phyloP scores from a whole-genome alignment of 2,113 vertebrate species.

The Ginglymostoma cirratum region DNA sequence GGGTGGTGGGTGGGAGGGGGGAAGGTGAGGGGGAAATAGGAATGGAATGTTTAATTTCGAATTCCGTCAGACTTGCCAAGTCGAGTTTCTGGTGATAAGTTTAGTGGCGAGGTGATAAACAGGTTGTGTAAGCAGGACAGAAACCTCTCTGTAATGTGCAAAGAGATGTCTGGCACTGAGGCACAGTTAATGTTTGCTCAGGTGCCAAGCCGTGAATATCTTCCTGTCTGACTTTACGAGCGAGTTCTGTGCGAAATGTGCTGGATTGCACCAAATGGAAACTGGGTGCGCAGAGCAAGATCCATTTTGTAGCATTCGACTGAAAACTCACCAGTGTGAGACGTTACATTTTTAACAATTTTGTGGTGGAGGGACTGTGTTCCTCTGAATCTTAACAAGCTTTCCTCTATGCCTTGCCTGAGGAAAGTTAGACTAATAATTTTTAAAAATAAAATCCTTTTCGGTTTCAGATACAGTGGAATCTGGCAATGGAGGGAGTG shows the following conservation, averaged over 20 bases:
- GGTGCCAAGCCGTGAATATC: conserved; percentile 11
- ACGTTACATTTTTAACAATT: not conserved
- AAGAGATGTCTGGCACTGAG: not conserved
- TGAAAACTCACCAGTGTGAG: not conserved
- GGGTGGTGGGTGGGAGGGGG: too few relatives aligned
- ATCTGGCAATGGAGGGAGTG: not conserved
- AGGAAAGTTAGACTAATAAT: not conserved
- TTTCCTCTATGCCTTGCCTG: not conserved
- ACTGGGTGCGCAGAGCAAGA: not conserved
- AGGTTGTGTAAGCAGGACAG: conserved; percentile 6
- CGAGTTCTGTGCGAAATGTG: not conserved
- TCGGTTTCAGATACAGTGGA: not conserved
- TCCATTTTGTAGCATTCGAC: not conserved
- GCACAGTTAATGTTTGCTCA: conserved; percentile 1
- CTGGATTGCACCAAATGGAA: not conserved
- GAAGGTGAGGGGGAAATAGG: not conserved
- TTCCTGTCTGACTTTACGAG: not conserved
- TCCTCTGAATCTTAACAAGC: not conserved
- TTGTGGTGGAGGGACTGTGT: not conserved
- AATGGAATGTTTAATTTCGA: conserved; percentile 23
- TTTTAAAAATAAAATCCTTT: not conserved
- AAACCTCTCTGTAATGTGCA: not conserved
- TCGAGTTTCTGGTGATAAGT: not conserved
- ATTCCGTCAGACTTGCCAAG: not conserved
- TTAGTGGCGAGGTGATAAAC: not conserved